These are phyloP conservation scores for Bombus impatiens DNA, from an alignment of 1,140 invertebrate genomes.

Conservation along the genomic window DNA sequence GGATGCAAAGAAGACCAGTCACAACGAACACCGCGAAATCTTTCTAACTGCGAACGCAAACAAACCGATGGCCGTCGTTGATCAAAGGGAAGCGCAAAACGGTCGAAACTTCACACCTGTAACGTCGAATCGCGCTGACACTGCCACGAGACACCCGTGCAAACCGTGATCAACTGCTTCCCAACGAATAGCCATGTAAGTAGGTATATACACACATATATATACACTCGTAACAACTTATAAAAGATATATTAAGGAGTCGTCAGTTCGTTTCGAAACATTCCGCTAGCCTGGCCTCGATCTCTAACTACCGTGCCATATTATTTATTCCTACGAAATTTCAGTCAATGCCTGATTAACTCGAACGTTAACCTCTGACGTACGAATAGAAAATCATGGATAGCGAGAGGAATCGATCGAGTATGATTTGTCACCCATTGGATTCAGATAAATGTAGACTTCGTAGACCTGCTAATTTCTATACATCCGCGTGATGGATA, in stretches of 20 bases:
- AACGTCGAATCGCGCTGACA: constrained; percentile 16
- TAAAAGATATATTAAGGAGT: constrained; percentile 39
- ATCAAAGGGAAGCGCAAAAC: background rate
- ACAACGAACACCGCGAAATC: constrained; percentile 7
- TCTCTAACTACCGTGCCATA: background rate
- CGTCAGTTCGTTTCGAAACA: constrained; percentile 10
- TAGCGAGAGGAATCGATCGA: background rate
- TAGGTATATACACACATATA: background rate
- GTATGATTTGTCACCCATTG: background rate
- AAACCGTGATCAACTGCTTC: background rate
- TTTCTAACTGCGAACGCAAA: constrained; percentile 57
- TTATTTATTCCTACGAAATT: background rate
- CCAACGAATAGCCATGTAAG: background rate
- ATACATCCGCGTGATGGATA: background rate
- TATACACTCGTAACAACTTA: background rate
- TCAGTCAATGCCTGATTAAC: background rate
- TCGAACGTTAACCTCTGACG: too few relatives aligned
- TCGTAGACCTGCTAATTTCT: background rate
- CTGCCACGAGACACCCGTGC: constrained; percentile 31
- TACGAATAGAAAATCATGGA: background rate
- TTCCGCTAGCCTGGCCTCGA: background rate
- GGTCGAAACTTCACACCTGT: constrained; percentile 52
- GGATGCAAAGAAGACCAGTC: constrained; percentile 40
- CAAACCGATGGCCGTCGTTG: background rate
- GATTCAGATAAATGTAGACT: background rate